A percentile compares a stretch with the other conserved stretches of the same genome.
Evolutionary conservation across 2,888 invertebrate species (phyloP).

Genomic region (Merodon equestris): DNA sequence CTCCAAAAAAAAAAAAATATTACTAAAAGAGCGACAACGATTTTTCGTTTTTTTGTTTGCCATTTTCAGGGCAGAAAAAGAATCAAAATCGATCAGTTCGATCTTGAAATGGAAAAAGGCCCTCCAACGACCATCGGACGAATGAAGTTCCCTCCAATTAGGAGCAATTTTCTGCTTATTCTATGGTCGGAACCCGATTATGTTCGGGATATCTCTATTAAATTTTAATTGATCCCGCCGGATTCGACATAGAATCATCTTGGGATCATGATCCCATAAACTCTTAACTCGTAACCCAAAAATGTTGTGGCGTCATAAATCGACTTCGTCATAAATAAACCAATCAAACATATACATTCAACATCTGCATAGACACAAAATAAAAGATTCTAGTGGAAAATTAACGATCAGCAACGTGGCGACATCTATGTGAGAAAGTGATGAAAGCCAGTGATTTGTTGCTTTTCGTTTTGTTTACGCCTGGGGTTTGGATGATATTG

Average conservation of each 20-base stretch:
- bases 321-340: too few relatives aligned
- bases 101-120: conserved; percentile 6
- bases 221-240: conserved; percentile 48
- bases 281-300: too few relatives aligned
- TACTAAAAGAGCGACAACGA: neutral
- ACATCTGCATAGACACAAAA: too few relatives aligned
- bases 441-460: conserved; percentile 21
- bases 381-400: too few relatives aligned
- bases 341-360: too few relatives aligned
- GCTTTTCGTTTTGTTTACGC: too few relatives aligned
- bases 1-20: conserved; percentile 25
- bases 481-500: too few relatives aligned
- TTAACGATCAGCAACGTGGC: conserved; percentile 32
- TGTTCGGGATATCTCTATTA: conserved; percentile 59
- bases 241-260: too few relatives aligned
- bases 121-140: neutral
- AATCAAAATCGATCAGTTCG: conserved; percentile 2
- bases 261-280: too few relatives aligned
- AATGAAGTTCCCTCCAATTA: conserved; percentile 52
- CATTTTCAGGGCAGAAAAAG: too few relatives aligned
- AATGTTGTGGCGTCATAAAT: too few relatives aligned
- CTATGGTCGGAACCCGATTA: conserved; percentile 69
- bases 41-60: too few relatives aligned
- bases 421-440: conserved; percentile 58
- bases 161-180: conserved; percentile 74